A percentile compares a stretch with the other conserved stretches of the same genome.
Conservation (phyloP, 2,797 vertebrate genomes). For the Oryzias sinensis region DNA sequence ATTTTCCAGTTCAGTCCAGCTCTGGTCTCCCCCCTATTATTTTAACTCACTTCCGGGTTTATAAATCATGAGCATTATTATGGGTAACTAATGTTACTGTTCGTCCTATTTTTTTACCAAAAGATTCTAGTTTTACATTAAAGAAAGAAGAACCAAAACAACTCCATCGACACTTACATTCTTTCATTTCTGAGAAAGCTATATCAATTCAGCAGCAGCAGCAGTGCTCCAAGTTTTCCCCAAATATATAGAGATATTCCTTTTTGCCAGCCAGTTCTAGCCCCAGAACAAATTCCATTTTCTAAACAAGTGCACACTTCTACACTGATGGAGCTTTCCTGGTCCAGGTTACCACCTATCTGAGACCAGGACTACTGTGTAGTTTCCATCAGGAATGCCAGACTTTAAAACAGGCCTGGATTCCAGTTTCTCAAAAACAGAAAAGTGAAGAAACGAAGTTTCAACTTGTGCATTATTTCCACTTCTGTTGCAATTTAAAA, state of each 20-base stretch:
- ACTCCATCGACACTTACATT: too few relatives aligned
- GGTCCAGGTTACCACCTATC: conserved; percentile 62
- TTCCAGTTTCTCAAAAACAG: conserved; percentile 15
- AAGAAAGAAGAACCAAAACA: too few relatives aligned
- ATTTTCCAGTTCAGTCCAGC: too few relatives aligned
- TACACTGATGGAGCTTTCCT: conserved; percentile 50
- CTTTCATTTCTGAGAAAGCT: too few relatives aligned
- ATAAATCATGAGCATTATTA: too few relatives aligned
- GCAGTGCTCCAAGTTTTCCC: conserved; percentile 76
- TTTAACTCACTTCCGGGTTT: too few relatives aligned
- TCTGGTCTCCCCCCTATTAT: too few relatives aligned
- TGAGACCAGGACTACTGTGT: conserved; percentile 77
- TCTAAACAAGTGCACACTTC: too few relatives aligned
- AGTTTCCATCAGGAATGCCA: conserved; percentile 62
- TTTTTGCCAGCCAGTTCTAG: background rate
- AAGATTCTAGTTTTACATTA: too few relatives aligned
- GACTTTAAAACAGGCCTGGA: conserved; percentile 58
- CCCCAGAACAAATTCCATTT: rapidly evolving
- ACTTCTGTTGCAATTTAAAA: background rate
- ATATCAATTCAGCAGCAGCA: conserved; percentile 81
- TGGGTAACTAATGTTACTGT: too few relatives aligned
- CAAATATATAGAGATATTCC: conserved; percentile 75
- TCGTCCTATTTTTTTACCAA: too few relatives aligned
- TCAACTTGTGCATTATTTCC: rapidly evolving
- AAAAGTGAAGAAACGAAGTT: background rate